Percentiles rank a stretch among this genome's conserved stretches.
Conservation (phyloP, 2,113 vertebrate species). For the Hylia prasina region DNA sequence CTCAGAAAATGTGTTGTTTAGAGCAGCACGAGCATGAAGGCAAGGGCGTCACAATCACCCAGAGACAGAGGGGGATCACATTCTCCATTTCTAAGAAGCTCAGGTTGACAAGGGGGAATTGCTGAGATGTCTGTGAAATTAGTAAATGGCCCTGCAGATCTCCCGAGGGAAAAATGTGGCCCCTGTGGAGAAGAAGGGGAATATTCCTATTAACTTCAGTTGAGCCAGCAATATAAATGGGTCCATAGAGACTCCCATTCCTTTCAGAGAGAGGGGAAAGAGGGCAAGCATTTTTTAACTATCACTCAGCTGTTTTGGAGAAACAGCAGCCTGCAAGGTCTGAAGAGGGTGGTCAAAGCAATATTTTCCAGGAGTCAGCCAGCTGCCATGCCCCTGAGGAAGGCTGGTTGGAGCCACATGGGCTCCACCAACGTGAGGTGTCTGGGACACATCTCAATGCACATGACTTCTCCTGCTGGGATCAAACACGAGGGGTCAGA, state of each 20-base stretch:
- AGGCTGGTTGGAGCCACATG: not conserved
- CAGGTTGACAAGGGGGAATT: not conserved
- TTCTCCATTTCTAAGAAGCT: conserved; percentile 16
- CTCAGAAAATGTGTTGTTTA: conserved; percentile 67
- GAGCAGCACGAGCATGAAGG: conserved; percentile 39
- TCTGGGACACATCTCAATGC: conserved; percentile 6
- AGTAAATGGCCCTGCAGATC: not conserved
- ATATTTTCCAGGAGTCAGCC: not conserved
- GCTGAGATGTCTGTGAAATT: conserved; percentile 5
- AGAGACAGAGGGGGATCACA: not conserved
- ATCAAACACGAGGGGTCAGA: conserved; percentile 8
- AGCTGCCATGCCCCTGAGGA: not conserved
- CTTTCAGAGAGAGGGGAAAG: not conserved
- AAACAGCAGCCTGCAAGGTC: not conserved
- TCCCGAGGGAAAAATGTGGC: not conserved
- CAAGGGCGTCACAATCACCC: conserved; percentile 49
- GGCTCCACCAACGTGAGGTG: not conserved
- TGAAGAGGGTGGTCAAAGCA: not conserved
- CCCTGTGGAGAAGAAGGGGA: conserved; percentile 7
- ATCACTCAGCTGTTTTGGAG: not conserved
- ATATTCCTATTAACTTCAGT: not conserved
- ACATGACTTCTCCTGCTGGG: not conserved
- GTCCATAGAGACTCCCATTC: not conserved
- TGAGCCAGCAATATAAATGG: conserved; percentile 26
- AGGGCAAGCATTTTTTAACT: conserved; percentile 12